These are phyloP conservation scores for Melolontha melolontha DNA, from an alignment of 2,888 invertebrate genomes.

Conservation along the genomic window DNA sequence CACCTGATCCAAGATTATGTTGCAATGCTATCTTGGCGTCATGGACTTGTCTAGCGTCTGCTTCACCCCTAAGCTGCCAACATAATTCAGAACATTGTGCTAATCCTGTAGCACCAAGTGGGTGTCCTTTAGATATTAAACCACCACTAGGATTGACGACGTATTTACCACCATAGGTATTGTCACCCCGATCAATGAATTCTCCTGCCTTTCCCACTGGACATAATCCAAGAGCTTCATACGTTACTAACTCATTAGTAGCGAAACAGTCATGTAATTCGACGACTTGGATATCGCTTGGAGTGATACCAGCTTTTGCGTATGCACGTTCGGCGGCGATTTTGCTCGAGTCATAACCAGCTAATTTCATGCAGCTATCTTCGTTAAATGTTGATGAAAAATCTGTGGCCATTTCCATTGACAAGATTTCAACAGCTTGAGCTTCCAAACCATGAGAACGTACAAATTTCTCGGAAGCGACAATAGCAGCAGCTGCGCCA, in stretches of 20 bases:
- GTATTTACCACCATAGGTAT: constrained; percentile 73
- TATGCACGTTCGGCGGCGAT: constrained; percentile 83
- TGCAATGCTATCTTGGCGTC: constrained; percentile 89
- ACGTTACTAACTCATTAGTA: constrained; percentile 95
- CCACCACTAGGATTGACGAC: no score
- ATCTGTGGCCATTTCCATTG: constrained; percentile 98
- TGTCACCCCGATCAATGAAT: constrained; percentile 92
- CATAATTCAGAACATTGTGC: constrained; percentile 76
- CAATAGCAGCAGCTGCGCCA: constrained; percentile 92
- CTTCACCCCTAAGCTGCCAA: constrained; percentile 88
- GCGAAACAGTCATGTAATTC: constrained; percentile 99
- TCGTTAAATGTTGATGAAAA: constrained; percentile 85
- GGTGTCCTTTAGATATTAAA: no score
- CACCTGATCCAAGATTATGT: constrained; percentile 97
- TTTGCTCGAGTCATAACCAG: constrained; percentile 95
- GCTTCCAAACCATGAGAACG: constrained; percentile 81
- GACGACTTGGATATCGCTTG: constrained; percentile 90
- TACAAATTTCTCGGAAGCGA: constrained; percentile 94
- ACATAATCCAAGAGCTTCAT: constrained; percentile 95
- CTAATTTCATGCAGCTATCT: constrained; percentile 82
- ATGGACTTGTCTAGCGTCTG: constrained; percentile 79
- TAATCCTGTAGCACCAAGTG: no score
- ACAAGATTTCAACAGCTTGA: constrained; percentile 94
- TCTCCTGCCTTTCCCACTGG: constrained; percentile 90
- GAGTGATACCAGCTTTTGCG: constrained; percentile 78